Conservation (phyloP, 2,888 invertebrate species). For the Philopedon plagiatum region DNA sequence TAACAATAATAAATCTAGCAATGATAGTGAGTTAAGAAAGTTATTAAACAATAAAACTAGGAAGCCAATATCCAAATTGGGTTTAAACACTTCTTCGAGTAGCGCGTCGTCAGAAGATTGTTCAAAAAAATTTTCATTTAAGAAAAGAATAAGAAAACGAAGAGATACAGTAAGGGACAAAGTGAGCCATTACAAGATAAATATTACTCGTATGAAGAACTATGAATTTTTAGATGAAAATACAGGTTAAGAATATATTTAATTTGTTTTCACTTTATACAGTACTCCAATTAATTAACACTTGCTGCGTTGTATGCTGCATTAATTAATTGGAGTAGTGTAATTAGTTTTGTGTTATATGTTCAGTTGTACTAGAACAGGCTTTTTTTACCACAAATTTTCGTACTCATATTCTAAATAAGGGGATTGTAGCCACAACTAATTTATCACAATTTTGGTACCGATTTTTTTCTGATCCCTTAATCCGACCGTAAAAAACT, state of each 20-base stretch:
- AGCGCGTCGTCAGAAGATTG: conserved; percentile 45
- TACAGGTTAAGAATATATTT: conserved; percentile 50
- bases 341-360: too few relatives aligned
- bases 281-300: too few relatives aligned
- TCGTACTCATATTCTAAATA: too few relatives aligned
- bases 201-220: conserved; percentile 52
- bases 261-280: too few relatives aligned
- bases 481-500: too few relatives aligned
- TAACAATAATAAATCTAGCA: not conserved
- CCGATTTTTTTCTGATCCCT: too few relatives aligned
- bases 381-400: too few relatives aligned
- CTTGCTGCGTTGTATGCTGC: too few relatives aligned
- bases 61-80: not conserved
- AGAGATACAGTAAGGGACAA: conserved; percentile 32
- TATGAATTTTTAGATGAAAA: conserved; percentile 54
- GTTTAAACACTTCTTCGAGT: conserved; percentile 23
- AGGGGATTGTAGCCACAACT: too few relatives aligned
- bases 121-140: conserved; percentile 35
- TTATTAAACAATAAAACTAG: conserved; percentile 4
- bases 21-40: conserved; percentile 16
- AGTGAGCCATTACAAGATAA: conserved; percentile 53
- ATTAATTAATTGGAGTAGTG: too few relatives aligned
- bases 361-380: too few relatives aligned
- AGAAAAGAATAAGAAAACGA: conserved; percentile 38
- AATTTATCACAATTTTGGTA: too few relatives aligned